These are phyloP conservation scores for Odontamblyopus rebecca DNA, from an alignment of 2,797 vertebrate species.

Conservation along the genomic window DNA sequence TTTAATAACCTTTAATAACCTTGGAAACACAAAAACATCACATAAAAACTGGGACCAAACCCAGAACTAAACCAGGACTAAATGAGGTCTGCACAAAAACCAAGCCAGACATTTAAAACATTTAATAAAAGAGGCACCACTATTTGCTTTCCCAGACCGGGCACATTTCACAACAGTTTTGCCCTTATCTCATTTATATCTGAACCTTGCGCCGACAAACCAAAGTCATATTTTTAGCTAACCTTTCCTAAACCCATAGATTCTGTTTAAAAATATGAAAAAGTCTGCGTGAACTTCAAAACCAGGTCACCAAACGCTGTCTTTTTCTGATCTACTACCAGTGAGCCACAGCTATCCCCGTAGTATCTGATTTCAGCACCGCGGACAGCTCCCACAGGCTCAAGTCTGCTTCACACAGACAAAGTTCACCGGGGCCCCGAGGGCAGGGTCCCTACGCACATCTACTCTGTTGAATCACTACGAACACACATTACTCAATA, in stretches of 20 bases:
- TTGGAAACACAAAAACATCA: no score
- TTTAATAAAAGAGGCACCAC: no score
- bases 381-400: constrained; percentile 53
- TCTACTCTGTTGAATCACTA: constrained; percentile 12
- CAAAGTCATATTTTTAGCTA: not conserved
- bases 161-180: not conserved
- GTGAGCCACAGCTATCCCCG: not conserved
- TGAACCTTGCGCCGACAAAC: not conserved
- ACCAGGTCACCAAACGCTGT: not conserved
- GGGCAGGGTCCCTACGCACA: constrained; percentile 20
- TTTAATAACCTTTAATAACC: no score
- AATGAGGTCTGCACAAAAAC: no score
- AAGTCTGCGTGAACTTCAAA: not conserved
- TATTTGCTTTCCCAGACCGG: not conserved
- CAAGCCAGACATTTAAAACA: no score
- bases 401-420: constrained; percentile 39
- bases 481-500: not conserved
- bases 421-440: constrained; percentile 39
- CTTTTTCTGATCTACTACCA: not conserved
- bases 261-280: not conserved
- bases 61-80: no score
- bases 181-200: not conserved
- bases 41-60: no score
- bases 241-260: constrained; percentile 30
- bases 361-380: constrained; percentile 52